Conservation (phyloP, 2,797 vertebrate genomes). For the Triplophysa bombifrons region DNA sequence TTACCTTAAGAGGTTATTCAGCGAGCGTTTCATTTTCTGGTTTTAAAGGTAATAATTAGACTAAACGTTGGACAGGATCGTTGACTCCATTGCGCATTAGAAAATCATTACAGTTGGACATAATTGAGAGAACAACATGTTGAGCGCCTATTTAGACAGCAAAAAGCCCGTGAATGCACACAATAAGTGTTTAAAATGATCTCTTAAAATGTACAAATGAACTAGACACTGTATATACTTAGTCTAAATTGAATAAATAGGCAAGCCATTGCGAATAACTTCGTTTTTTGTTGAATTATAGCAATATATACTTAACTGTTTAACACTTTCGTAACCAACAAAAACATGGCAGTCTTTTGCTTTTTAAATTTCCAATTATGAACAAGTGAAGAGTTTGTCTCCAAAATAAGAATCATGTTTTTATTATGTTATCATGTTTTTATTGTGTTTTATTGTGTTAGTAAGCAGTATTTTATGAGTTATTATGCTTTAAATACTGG, state of each 20-base stretch:
- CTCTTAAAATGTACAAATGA: slow-evolving; percentile 5
- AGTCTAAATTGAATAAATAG: not conserved
- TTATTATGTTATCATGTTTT: too few relatives aligned
- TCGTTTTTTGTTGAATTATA: too few relatives aligned
- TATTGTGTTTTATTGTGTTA: too few relatives aligned
- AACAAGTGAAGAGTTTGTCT: not conserved
- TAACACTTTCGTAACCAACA: not conserved
- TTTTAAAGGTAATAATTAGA: slow-evolving; percentile 77
- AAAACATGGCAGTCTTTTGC: not conserved
- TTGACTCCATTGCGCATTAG: slow-evolving; percentile 72
- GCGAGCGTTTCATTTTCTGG: slow-evolving; percentile 57
- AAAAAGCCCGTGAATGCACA: slow-evolving; percentile 70
- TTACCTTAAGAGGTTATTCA: slow-evolving; percentile 52
- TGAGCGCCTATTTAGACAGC: slow-evolving; percentile 49
- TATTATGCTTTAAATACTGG: too few relatives aligned
- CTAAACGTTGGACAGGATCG: slow-evolving; percentile 64
- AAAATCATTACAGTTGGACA: slow-evolving; percentile 77
- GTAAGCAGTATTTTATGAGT: too few relatives aligned
- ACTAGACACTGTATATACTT: too few relatives aligned
- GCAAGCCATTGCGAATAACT: too few relatives aligned
- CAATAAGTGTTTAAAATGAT: slow-evolving; percentile 42
- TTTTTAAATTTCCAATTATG: not conserved
- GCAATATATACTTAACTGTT: too few relatives aligned
- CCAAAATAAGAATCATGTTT: too few relatives aligned
- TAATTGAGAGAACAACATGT: slow-evolving; percentile 72